Conservation (phyloP, 2,113 vertebrate genomes). For the Alosa alosa region DNA sequence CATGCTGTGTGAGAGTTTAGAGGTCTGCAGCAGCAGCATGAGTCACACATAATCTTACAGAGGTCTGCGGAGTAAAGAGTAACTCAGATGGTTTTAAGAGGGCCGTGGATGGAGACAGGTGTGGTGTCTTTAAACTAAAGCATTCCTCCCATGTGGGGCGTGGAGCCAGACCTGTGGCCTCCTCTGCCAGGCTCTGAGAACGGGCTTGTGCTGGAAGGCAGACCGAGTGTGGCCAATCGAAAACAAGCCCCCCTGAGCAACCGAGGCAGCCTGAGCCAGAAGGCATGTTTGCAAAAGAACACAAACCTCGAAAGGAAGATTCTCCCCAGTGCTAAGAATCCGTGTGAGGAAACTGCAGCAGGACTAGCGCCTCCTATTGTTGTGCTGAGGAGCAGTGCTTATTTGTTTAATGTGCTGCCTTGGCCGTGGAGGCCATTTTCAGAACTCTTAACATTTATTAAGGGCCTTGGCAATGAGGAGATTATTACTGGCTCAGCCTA, state of each 20-base stretch:
- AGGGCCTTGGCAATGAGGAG: slow-evolving; percentile 49
- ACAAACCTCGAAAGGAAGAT: background rate
- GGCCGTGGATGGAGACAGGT: background rate
- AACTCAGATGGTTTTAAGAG: too few species aligned
- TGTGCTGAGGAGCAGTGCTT: background rate
- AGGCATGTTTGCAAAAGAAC: too few species aligned
- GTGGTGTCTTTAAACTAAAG: background rate
- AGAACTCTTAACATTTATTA: slow-evolving; percentile 55
- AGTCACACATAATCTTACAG: background rate
- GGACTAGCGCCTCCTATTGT: background rate
- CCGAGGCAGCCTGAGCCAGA: background rate
- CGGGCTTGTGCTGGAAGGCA: background rate
- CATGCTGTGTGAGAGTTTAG: background rate
- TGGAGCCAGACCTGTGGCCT: background rate
- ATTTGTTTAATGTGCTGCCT: slow-evolving; percentile 21
- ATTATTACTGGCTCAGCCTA: slow-evolving; percentile 60
- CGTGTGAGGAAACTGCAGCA: background rate
- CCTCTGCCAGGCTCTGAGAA: background rate
- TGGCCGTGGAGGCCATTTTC: slow-evolving; percentile 23
- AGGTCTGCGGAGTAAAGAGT: background rate
- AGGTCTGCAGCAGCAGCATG: background rate
- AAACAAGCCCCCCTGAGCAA: background rate
- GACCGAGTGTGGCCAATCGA: background rate
- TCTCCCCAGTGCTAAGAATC: background rate
- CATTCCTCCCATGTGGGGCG: background rate